phyloP scores from a whole-genome alignment of 2,888 invertebrate genomes.

The Apamea epomidion region DNA sequence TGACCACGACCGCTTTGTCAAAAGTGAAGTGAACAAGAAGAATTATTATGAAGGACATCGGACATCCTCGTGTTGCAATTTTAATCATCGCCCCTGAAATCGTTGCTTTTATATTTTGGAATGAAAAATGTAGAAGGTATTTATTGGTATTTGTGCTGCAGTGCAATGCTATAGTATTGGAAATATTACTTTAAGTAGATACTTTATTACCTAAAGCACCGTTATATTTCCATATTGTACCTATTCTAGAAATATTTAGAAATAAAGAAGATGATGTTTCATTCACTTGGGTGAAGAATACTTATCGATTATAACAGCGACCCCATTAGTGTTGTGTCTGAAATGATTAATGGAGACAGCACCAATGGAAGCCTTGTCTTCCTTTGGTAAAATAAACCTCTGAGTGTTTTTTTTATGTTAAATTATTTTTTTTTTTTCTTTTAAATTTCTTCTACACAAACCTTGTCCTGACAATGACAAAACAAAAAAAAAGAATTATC shows the following conservation, averaged over 20 bases:
- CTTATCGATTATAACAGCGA: conserved; percentile 35
- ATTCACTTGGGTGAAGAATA: conserved; percentile 20
- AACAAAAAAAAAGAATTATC: no score
- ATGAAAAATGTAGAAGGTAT: neutral
- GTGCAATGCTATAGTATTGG: neutral
- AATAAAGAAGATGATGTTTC: conserved; percentile 9
- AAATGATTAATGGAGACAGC: conserved; percentile 42
- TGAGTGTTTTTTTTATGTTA: neutral
- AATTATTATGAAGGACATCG: no score
- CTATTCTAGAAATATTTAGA: neutral
- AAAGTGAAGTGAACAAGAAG: neutral
- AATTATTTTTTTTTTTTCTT: neutral
- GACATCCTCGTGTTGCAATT: neutral
- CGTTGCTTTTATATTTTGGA: neutral
- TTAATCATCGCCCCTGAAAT: neutral
- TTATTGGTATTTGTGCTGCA: neutral
- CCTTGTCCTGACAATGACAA: no score
- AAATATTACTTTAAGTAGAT: neutral
- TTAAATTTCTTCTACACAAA: neutral
- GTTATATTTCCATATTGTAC: neutral
- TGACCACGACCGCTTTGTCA: no score
- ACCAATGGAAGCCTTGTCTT: conserved; percentile 8
- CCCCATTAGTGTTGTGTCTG: conserved; percentile 43
- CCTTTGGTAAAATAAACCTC: conserved; percentile 5
- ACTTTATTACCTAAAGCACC: no score